Base-by-base conservation (phyloP, 2,888 invertebrate species). In the Philaethria dido region DNA sequence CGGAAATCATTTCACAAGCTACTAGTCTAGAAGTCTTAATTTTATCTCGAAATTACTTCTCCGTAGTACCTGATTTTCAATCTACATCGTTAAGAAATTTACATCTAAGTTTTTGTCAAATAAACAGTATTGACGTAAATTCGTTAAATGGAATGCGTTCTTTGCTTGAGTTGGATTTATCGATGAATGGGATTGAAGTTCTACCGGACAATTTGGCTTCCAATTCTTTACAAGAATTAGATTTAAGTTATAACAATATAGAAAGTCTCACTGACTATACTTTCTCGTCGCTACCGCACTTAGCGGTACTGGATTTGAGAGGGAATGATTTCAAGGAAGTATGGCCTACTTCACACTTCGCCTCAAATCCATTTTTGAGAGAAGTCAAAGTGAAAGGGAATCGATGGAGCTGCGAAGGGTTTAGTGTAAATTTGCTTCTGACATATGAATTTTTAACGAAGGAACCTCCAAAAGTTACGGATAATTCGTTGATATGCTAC, bases 351-450 rank as follows among this genome's bases (percentile, higher is more conserved):
- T 89, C 92, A 69, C 93, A 93, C 78, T 96, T 96, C 78, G 86
- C 92, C 60, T 91, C 92, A 65, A 95, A 95, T 80, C 87, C 91
- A 36, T 93, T 92, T 80, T 86, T 95, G 73, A 88, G 92, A 75
- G 90, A 92, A 77, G 86, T 96, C 33, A 87, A 93, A 76, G 85
- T 96, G 74, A 94, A 94, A 45, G 95, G 96, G 74, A 97, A 96
- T 88, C 95, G 95, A 1, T 97, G 96, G 96, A 93, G 94, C 72
- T 97, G 97, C 78, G 94, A 95, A 67, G 96, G 96, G 72, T 88
- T 92, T 45, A 90, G 92, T 64, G 77, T 85, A 0, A 92, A 94
- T 55, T 92, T 96, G 57, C 85, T 94, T 45, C 83, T 93, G 0
- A 94, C 95, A 52, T 96, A 94, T 72, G 92, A 93, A 44, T 96